Percentiles rank a stretch among this genome's conserved stretches.
Evolutionary conservation across 2,888 invertebrate genomes (phyloP).

Genomic region (Drosophila glabriapex): DNA sequence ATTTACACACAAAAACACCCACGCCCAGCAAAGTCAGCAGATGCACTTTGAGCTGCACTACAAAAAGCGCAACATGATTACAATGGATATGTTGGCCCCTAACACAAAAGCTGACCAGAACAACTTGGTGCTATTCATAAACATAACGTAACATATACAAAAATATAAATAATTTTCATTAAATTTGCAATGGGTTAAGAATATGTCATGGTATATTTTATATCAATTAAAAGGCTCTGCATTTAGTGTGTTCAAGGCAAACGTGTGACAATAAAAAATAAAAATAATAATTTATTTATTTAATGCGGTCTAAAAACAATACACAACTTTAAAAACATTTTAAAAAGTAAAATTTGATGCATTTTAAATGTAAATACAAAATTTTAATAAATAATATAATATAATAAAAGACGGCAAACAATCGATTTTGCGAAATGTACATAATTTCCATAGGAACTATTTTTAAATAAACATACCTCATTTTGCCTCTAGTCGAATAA

Average conservation of each 20-base stretch:
- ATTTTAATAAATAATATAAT: too few relatives aligned
- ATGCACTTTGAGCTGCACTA: conserved; percentile 13
- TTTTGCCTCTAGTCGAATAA: not conserved
- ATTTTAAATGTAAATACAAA: too few relatives aligned
- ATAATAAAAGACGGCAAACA: too few relatives aligned
- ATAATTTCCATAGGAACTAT: not conserved
- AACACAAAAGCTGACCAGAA: not conserved
- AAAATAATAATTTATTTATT: not conserved
- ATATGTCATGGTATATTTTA: not conserved
- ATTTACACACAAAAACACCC: conserved; percentile 27
- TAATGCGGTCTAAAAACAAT: not conserved
- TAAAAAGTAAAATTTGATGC: too few relatives aligned
- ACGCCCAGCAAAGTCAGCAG: conserved; percentile 22
- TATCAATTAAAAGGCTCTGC: not conserved
- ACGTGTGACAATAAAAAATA: not conserved
- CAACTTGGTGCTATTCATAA: not conserved
- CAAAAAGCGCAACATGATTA: conserved; percentile 27
- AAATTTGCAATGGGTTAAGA: not conserved
- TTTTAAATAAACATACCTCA: not conserved
- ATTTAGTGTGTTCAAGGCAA: not conserved
- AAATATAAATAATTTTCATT: not conserved
- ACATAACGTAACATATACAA: not conserved
- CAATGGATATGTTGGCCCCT: not conserved
- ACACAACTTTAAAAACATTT: not conserved
- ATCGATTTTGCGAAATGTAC: too few relatives aligned